Conservation (phyloP, 2,888 invertebrate species). For the Morinoia aosen region DNA sequence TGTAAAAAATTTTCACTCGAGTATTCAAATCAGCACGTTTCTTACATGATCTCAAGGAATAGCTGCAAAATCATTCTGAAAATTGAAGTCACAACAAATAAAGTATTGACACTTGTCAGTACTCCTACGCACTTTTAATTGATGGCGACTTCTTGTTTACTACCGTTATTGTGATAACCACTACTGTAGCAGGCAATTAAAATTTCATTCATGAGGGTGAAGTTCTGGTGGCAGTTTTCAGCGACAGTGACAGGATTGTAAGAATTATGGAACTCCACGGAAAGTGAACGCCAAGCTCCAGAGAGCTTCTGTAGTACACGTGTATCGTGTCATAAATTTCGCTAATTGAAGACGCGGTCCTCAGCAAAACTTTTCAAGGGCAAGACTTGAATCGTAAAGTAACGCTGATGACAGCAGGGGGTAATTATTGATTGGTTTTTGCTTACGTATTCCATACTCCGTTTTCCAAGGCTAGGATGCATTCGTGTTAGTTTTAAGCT, state of each 20-base stretch:
- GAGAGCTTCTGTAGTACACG: not conserved
- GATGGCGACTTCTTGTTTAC: too few relatives aligned
- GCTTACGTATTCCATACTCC: not conserved
- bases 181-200: too few relatives aligned
- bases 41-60: too few relatives aligned
- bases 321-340: not conserved
- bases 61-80: too few relatives aligned
- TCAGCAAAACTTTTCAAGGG: not conserved
- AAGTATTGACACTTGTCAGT: too few relatives aligned
- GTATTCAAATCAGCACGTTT: not conserved
- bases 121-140: too few relatives aligned
- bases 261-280: not conserved
- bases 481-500: not conserved
- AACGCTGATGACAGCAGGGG: not conserved
- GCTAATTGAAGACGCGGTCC: not conserved
- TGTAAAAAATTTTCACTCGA: not conserved
- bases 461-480: not conserved
- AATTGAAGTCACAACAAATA: too few relatives aligned
- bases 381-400: not conserved
- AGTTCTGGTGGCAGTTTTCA: too few relatives aligned
- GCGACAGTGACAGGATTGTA: too few relatives aligned
- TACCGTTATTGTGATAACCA: too few relatives aligned
- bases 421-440: not conserved
- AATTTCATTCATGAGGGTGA: too few relatives aligned
- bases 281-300: not conserved